These are phyloP conservation scores for Poliocrania exsul DNA, from an alignment of 2,797 vertebrate genomes.

Conservation along the genomic window DNA sequence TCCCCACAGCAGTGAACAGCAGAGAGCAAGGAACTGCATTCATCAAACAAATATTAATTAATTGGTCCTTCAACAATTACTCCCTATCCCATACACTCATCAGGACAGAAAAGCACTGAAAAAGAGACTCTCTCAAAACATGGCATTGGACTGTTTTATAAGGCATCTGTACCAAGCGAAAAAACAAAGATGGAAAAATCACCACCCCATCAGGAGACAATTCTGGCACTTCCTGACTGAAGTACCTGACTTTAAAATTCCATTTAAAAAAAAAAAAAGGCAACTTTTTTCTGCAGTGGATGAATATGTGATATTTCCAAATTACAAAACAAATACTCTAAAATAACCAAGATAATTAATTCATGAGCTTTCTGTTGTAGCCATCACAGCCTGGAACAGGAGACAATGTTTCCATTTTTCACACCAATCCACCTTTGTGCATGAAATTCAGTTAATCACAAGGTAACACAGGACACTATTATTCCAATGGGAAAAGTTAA, in stretches of 20 bases:
- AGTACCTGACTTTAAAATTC: neutral
- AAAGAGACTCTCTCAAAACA: neutral
- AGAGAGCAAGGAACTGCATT: neutral
- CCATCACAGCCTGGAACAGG: neutral
- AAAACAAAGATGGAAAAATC: neutral
- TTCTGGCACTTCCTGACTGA: neutral
- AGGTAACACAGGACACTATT: neutral
- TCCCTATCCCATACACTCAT: neutral
- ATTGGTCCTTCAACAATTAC: neutral
- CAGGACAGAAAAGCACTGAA: neutral
- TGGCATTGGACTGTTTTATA: neutral
- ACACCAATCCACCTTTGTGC: neutral
- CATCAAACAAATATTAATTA: neutral
- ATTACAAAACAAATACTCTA: neutral
- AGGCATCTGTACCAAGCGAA: neutral
- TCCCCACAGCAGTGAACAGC: neutral
- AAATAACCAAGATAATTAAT: neutral
- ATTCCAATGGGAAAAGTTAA: neutral
- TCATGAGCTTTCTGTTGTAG: neutral
- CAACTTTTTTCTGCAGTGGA: neutral
- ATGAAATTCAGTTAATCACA: neutral
- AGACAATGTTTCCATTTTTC: neutral
- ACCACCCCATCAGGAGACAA: neutral
- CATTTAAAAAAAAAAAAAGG: neutral
- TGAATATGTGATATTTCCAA: neutral